Conservation (phyloP, 1,140 invertebrate genomes). For the Elysia chlorotica region DNA sequence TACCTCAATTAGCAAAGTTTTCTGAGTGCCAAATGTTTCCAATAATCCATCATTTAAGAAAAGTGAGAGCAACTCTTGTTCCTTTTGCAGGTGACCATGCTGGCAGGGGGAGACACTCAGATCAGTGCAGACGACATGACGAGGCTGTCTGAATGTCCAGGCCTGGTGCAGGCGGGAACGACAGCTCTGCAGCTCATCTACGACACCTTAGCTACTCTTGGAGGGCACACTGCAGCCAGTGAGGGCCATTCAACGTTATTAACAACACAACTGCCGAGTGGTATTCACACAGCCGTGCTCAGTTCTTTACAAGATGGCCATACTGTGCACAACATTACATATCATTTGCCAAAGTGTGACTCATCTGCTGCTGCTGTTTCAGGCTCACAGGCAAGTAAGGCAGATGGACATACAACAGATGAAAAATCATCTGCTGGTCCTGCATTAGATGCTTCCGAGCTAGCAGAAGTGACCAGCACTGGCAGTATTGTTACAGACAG, state of each 20-base stretch:
- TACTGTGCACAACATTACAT: slow-evolving; percentile 12
- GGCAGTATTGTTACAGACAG: no score
- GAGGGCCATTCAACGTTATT: slow-evolving; percentile 14
- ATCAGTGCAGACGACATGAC: slow-evolving; percentile 20
- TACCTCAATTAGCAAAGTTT: neutral
- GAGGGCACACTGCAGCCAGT: slow-evolving; percentile 1
- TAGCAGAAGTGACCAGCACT: no score
- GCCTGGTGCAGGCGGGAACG: neutral
- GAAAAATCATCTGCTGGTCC: no score
- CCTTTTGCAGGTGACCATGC: slow-evolving; percentile 17
- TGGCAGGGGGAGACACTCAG: slow-evolving; percentile 17
- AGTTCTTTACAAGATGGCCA: slow-evolving; percentile 20
- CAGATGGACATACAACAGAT: no score
- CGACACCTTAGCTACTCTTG: slow-evolving; percentile 9
- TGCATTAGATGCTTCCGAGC: no score
- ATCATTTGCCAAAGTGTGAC: slow-evolving; percentile 14
- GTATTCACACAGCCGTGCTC: slow-evolving; percentile 18
- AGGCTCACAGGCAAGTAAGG: no score
- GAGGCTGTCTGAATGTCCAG: slow-evolving; percentile 13
- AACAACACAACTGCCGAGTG: slow-evolving; percentile 14
- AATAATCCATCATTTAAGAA: no score
- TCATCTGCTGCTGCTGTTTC: no score
- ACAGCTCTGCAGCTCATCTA: slow-evolving; percentile 18
- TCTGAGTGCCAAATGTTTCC: neutral
- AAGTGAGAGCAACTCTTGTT: no score